Conservation (phyloP, 2,888 invertebrate species). For the Lymantria monacha region DNA sequence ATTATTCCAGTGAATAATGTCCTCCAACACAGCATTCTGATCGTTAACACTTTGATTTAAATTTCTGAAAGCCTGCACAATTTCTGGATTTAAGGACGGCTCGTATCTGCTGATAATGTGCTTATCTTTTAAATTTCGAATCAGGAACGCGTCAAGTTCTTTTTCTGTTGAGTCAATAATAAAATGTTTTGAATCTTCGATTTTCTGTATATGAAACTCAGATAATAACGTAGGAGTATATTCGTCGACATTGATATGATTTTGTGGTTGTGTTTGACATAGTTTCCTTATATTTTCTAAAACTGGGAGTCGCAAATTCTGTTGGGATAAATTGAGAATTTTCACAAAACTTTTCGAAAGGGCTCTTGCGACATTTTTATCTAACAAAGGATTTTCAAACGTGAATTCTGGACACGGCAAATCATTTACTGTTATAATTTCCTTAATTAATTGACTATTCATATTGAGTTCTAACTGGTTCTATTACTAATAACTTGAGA, state of each 20-base stretch:
- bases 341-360: constrained; percentile 65
- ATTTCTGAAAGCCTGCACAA: constrained; percentile 62
- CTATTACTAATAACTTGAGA: too few relatives aligned
- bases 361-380: constrained; percentile 55
- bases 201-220: constrained; percentile 44
- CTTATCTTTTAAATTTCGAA: constrained; percentile 48
- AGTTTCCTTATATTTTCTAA: constrained; percentile 60
- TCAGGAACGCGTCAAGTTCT: constrained; percentile 57
- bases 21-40: constrained; percentile 37
- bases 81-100: constrained; percentile 51
- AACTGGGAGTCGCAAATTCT: constrained; percentile 51
- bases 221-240: constrained; percentile 44
- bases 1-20: constrained; percentile 49
- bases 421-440: constrained; percentile 54
- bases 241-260: constrained; percentile 55
- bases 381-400: constrained; percentile 62
- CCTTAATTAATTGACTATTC: constrained; percentile 62
- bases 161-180: constrained; percentile 31
- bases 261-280: constrained; percentile 53
- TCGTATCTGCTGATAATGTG: constrained; percentile 42
- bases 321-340: constrained; percentile 51
- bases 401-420: constrained; percentile 50
- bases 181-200: constrained; percentile 16
- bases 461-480: constrained; percentile 30
- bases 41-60: constrained; percentile 42